Percentiles rank a stretch among this genome's conserved stretches.
Evolutionary conservation across 2,113 vertebrate species (phyloP).

Genomic region (Lasiurus cinereus): DNA sequence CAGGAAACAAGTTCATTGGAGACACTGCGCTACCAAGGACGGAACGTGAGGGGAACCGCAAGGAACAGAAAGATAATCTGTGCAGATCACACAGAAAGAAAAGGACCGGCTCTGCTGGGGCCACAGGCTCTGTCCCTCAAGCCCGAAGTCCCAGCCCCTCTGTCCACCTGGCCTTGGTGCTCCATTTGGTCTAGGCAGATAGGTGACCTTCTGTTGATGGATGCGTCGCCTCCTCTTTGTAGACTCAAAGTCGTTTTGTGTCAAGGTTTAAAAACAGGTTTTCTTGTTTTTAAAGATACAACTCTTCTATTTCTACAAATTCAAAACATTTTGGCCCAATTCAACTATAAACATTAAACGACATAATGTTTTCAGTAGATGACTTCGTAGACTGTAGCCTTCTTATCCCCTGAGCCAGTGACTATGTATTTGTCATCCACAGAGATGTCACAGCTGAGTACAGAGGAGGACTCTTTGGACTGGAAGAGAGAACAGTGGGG

Average conservation of each 20-base stretch:
- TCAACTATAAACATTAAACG: slow-evolving; percentile 86
- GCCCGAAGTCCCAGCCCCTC: slow-evolving; percentile 77
- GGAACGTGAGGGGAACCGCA: slow-evolving; percentile 85
- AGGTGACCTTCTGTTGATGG: slow-evolving; percentile 74
- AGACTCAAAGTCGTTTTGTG: slow-evolving; percentile 81
- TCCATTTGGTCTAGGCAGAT: slow-evolving; percentile 78
- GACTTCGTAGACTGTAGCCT: slow-evolving; percentile 93
- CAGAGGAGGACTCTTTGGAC: slow-evolving; percentile 93
- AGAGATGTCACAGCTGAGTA: slow-evolving; percentile 93
- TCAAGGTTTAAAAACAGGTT: slow-evolving; percentile 83
- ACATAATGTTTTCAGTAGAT: slow-evolving; percentile 90
- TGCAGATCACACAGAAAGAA: slow-evolving; percentile 80
- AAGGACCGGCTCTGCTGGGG: slow-evolving; percentile 76
- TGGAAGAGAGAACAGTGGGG: slow-evolving; percentile 82
- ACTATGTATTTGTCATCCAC: slow-evolving; percentile 94
- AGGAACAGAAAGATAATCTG: slow-evolving; percentile 86
- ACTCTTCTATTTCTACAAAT: slow-evolving; percentile 88
- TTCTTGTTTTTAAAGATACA: slow-evolving; percentile 83
- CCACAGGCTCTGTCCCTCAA: slow-evolving; percentile 81
- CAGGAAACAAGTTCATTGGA: slow-evolving; percentile 88
- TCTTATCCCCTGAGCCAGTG: slow-evolving; percentile 93
- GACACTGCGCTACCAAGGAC: slow-evolving; percentile 87
- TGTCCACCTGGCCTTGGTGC: slow-evolving; percentile 74
- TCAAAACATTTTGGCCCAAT: slow-evolving; percentile 90
- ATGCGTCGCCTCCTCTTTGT: slow-evolving; percentile 78